A percentile compares a stretch with the other conserved stretches of the same genome.
phyloP scores from a whole-genome alignment of 1,140 invertebrate genomes.

The Plectus sambesii region DNA sequence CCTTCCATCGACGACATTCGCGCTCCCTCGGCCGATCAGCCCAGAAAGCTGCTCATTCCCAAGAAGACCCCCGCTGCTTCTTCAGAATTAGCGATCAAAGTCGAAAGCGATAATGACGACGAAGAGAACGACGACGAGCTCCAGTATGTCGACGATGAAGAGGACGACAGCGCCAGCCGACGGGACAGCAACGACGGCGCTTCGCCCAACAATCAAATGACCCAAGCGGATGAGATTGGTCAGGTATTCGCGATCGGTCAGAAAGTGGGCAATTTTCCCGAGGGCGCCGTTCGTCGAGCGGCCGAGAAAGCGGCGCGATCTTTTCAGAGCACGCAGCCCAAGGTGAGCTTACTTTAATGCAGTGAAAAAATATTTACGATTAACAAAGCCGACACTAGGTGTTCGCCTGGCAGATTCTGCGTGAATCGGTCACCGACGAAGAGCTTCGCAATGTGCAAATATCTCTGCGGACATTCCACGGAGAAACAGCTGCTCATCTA shows the following conservation, averaged over 20 bases:
- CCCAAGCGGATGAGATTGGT: conserved; percentile 7
- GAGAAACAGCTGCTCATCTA: conserved; percentile 39
- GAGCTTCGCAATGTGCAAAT: conserved; percentile 45
- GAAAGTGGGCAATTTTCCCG: conserved; percentile 30
- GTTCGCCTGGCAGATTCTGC: conserved; percentile 45
- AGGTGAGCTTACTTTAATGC: too few relatives aligned
- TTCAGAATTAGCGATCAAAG: conserved; percentile 15
- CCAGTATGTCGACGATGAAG: conserved; percentile 21
- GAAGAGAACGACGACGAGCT: conserved; percentile 26
- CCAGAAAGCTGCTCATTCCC: conserved; percentile 16
- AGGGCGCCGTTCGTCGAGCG: conserved; percentile 40
- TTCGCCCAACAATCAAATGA: conserved; percentile 12
- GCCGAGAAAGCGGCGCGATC: conserved; percentile 41
- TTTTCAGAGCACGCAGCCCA: conserved; percentile 43
- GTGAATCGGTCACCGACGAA: conserved; percentile 44
- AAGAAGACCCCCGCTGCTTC: conserved; percentile 21
- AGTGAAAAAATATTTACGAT: too few relatives aligned
- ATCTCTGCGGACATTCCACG: conserved; percentile 42
- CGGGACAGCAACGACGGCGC: conserved; percentile 5
- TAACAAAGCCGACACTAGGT: too few relatives aligned
- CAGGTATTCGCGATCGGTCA: conserved; percentile 1
- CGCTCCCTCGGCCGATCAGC: conserved; percentile 17
- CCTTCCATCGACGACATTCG: neutral
- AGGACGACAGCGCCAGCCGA: conserved; percentile 11
- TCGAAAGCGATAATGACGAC: conserved; percentile 15